phyloP scores from a whole-genome alignment of 2,113 vertebrate genomes.

The Xyrauchen texanus region DNA sequence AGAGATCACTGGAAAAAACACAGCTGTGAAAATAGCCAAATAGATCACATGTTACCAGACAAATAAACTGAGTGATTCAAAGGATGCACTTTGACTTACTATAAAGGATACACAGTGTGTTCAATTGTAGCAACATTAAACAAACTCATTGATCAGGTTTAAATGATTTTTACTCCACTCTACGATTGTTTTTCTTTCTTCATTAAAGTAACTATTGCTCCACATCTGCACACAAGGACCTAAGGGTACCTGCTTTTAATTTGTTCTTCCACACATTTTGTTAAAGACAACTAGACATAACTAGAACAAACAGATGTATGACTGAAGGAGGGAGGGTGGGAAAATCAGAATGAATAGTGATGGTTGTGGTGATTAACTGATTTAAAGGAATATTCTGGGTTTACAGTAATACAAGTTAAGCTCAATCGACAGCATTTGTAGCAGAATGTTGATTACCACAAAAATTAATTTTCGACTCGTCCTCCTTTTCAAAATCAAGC shows the following conservation, averaged over 20 bases:
- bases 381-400: no score
- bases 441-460: no score
- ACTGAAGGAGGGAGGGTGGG: neutral
- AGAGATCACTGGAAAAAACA: slow-evolving; percentile 9
- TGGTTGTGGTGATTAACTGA: neutral
- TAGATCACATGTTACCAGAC: slow-evolving; percentile 44
- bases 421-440: no score
- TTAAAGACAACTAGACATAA: slow-evolving; percentile 37
- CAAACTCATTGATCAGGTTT: slow-evolving; percentile 31
- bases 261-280: slow-evolving; percentile 50
- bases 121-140: slow-evolving; percentile 44
- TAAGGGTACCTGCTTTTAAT: slow-evolving; percentile 65
- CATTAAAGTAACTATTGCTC: slow-evolving; percentile 51
- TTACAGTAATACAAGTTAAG: no score
- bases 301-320: slow-evolving; percentile 33
- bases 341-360: neutral
- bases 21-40: slow-evolving; percentile 46
- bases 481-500: no score
- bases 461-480: no score
- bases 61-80: slow-evolving; percentile 44
- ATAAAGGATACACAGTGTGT: slow-evolving; percentile 24
- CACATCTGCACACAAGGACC: slow-evolving; percentile 51
- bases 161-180: neutral
- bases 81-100: slow-evolving; percentile 38
- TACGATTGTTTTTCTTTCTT: slow-evolving; percentile 50